Conservation (phyloP, 2,113 vertebrate genomes). For the Phalacrocorax carbo region DNA sequence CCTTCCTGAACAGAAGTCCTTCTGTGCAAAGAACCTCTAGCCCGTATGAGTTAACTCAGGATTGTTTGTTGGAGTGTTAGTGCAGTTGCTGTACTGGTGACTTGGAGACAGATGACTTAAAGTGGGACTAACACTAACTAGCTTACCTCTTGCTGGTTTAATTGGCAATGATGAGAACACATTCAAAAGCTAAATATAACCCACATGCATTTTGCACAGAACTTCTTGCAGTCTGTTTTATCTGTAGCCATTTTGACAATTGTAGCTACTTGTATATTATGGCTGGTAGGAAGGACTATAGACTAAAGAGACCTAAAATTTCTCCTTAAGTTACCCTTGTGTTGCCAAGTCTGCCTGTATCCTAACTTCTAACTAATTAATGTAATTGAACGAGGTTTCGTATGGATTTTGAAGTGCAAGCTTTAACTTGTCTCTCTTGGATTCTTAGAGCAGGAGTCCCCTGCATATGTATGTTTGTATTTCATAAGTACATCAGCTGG, state of each 20-base stretch:
- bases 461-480: not conserved
- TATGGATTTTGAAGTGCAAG: not conserved
- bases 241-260: not conserved
- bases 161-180: not conserved
- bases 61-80: not conserved
- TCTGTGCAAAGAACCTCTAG: not conserved
- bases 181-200: not conserved
- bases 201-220: not conserved
- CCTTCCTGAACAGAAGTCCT: not conserved
- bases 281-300: not conserved
- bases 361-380: not conserved
- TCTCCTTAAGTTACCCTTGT: not conserved
- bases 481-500: not conserved
- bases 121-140: not conserved
- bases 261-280: not conserved
- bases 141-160: not conserved
- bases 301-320: not conserved
- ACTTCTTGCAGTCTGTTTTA: not conserved
- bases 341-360: not conserved
- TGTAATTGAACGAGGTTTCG: not conserved
- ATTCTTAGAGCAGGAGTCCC: not conserved
- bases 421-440: slow-evolving; percentile 25
- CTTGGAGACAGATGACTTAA: not conserved
- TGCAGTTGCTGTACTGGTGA: not conserved
- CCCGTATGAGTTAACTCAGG: not conserved